A percentile compares a stretch with the other conserved stretches of the same genome.
phyloP scores from a whole-genome alignment of 2,113 vertebrate species.

The Podarcis cretensis region DNA sequence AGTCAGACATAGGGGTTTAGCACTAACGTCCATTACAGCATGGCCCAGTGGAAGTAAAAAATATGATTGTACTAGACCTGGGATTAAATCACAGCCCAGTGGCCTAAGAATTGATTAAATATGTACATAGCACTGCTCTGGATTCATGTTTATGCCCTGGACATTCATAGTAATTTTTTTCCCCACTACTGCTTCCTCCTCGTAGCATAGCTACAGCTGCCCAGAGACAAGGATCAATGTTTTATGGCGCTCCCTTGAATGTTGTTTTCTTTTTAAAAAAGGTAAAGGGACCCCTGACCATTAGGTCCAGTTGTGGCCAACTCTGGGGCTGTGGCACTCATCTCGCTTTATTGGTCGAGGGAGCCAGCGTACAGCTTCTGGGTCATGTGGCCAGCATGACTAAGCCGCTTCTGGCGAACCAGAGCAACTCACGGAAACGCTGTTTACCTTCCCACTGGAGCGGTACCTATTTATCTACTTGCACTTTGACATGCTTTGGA shows the following conservation, averaged over 20 bases:
- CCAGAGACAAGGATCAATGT: background rate
- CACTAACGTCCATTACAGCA: background rate
- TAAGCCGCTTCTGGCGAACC: too few species aligned
- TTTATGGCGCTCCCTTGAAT: background rate
- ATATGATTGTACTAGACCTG: background rate
- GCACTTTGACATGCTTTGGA: too few species aligned
- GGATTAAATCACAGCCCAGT: background rate
- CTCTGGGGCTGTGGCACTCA: too few species aligned
- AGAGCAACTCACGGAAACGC: too few species aligned
- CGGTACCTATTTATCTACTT: too few species aligned
- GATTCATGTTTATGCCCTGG: background rate
- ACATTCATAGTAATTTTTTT: background rate
- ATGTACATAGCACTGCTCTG: accelerated
- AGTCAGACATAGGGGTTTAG: slow-evolving; percentile 28
- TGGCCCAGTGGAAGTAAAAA: background rate
- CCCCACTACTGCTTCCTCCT: background rate
- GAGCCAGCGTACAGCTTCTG: too few species aligned
- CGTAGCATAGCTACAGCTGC: accelerated
- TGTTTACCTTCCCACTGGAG: too few species aligned
- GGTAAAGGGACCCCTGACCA: too few species aligned
- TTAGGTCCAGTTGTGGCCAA: too few species aligned
- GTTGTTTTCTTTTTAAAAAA: too few species aligned
- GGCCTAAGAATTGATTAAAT: background rate
- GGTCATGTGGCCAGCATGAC: too few species aligned
- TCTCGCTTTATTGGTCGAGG: too few species aligned